Percentiles rank a stretch among this genome's conserved stretches.
phyloP scores from a whole-genome alignment of 2,888 invertebrate species.

The Villa cingulata region DNA sequence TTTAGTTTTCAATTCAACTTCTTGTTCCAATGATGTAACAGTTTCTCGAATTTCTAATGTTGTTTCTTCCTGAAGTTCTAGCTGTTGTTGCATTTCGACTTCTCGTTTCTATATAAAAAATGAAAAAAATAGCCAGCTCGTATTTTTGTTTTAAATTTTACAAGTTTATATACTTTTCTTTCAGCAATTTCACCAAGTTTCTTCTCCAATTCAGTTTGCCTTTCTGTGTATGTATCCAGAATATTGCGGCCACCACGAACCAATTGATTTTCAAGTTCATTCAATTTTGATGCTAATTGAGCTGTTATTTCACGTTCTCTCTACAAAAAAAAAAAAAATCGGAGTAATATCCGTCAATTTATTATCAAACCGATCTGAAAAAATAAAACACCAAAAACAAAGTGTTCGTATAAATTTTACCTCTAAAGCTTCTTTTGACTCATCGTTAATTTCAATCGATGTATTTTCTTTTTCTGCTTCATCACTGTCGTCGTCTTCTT shows the following conservation, averaged over 20 bases:
- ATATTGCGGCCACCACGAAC: slow-evolving; percentile 91
- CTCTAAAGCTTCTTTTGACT: slow-evolving; percentile 14
- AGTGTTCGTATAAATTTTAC: slow-evolving; percentile 4
- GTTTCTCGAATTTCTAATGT: slow-evolving; percentile 82
- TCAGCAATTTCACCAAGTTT: slow-evolving; percentile 78
- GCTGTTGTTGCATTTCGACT: slow-evolving; percentile 85
- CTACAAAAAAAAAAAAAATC: slow-evolving; percentile 37
- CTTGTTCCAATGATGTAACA: slow-evolving; percentile 83
- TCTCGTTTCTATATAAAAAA: slow-evolving; percentile 29
- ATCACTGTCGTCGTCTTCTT: slow-evolving; percentile 20
- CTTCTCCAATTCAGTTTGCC: slow-evolving; percentile 78
- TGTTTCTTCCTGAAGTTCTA: slow-evolving; percentile 88
- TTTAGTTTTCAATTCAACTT: slow-evolving; percentile 91
- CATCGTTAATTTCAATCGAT: slow-evolving; percentile 5
- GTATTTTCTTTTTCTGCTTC: slow-evolving; percentile 32
- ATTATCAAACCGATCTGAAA: background rate
- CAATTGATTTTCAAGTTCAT: slow-evolving; percentile 82
- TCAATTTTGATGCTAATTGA: slow-evolving; percentile 63
- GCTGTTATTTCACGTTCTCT: slow-evolving; percentile 59
- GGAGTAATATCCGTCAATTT: background rate
- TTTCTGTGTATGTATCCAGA: slow-evolving; percentile 88
- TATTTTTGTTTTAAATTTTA: background rate
- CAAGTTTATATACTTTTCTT: slow-evolving; percentile 42
- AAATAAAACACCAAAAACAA: too few relatives aligned
- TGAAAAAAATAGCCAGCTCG: background rate